These are phyloP conservation scores for Anguilla rostrata DNA, from an alignment of 2,113 vertebrate species.

Conservation along the genomic window DNA sequence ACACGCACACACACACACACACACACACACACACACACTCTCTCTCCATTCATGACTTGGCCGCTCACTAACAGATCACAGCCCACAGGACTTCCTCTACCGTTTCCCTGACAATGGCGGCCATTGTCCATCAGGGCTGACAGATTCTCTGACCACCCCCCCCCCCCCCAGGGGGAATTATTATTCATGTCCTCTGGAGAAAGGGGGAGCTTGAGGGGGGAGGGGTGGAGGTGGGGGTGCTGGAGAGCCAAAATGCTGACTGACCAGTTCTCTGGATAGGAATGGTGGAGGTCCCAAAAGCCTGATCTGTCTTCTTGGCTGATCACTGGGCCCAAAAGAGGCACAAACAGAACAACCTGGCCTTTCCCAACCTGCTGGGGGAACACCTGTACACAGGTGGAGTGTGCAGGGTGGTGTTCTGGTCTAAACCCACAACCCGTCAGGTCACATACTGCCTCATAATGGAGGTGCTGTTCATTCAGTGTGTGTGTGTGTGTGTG, in stretches of 20 bases:
- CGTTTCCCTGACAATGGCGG: conserved; percentile 33
- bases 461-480: too few relatives aligned
- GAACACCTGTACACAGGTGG: too few relatives aligned
- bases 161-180: conserved; percentile 16
- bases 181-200: conserved; percentile 14
- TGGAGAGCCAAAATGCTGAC: conserved; percentile 11
- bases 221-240: not conserved
- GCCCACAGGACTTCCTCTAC: conserved; percentile 46
- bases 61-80: conserved; percentile 50
- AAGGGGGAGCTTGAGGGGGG: not conserved
- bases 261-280: conserved; percentile 13
- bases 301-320: not conserved
- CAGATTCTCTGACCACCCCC: conserved; percentile 14
- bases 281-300: not conserved
- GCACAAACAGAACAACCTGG: too few relatives aligned
- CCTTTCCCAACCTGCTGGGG: too few relatives aligned
- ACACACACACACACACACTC: not conserved
- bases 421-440: too few relatives aligned
- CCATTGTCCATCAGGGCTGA: conserved; percentile 37
- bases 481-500: not conserved
- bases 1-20: conserved; percentile 7
- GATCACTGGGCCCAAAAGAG: not conserved
- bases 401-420: too few relatives aligned
- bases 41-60: conserved; percentile 56
- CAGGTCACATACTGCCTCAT: too few relatives aligned